Evolutionary conservation across 1,140 invertebrate genomes (phyloP).

Genomic region (Leptopilina boulardi): DNA sequence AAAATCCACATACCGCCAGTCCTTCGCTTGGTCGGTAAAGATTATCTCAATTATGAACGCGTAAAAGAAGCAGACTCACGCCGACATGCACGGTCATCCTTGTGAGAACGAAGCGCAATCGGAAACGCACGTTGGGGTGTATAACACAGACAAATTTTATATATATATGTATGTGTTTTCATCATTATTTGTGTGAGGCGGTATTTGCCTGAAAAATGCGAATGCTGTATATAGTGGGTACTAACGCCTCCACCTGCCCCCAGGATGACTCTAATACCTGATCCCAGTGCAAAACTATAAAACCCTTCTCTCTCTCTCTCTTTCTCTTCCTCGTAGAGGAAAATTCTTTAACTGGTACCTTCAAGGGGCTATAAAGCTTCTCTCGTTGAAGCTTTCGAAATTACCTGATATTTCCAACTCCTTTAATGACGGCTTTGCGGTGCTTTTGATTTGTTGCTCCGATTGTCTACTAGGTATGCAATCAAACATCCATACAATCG

Average conservation of each 20-base stretch:
- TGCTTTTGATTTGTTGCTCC: conserved; percentile 18
- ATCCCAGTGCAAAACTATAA: conserved; percentile 60
- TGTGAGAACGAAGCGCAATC: conserved; percentile 53
- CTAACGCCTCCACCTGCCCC: conserved; percentile 67
- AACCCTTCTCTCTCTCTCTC: conserved; percentile 42
- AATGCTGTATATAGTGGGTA: conserved; percentile 41
- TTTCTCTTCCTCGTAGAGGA: conserved; percentile 38
- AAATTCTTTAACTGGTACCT: conserved; percentile 56
- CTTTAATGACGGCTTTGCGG: conserved; percentile 19
- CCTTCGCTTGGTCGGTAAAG: conserved; percentile 57
- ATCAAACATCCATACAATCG: conserved; percentile 14
- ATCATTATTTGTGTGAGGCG: neutral
- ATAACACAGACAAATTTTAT: neutral
- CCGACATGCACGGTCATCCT: conserved; percentile 63
- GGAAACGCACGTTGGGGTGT: conserved; percentile 26
- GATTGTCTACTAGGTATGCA: conserved; percentile 9
- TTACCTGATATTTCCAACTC: neutral
- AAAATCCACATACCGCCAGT: conserved; percentile 66
- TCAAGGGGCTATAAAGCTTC: conserved; percentile 14
- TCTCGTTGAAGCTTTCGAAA: conserved; percentile 18
- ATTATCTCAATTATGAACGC: conserved; percentile 73
- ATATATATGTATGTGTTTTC: neutral
- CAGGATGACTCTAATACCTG: conserved; percentile 42
- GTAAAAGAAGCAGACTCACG: conserved; percentile 69
- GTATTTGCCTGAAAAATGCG: conserved; percentile 20